A percentile compares a stretch with the other conserved stretches of the same genome.
phyloP scores from a whole-genome alignment of 2,888 invertebrate species.

The Conomelus anceps region DNA sequence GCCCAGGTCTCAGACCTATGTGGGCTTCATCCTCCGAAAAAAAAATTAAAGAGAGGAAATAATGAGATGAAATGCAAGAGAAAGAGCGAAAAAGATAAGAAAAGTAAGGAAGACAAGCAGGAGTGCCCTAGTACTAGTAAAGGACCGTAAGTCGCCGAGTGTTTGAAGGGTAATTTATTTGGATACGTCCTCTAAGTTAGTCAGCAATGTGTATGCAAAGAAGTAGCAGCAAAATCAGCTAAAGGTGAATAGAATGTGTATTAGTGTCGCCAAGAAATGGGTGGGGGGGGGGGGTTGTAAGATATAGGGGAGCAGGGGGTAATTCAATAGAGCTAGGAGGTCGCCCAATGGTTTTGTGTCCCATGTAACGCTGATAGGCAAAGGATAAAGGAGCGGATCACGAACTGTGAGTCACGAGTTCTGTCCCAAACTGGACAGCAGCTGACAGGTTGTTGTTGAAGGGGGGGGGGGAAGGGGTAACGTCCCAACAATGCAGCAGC shows the following conservation, averaged over 20 bases:
- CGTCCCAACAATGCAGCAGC: neutral
- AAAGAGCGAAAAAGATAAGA: neutral
- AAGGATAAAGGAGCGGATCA: neutral
- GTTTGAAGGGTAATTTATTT: neutral
- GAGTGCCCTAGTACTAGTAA: neutral
- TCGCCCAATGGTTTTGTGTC: neutral
- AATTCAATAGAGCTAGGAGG: neutral
- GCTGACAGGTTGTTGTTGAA: neutral
- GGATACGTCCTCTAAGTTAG: neutral
- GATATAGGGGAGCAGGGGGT: neutral
- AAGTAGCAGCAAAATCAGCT: neutral
- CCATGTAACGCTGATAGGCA: neutral
- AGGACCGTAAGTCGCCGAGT: neutral
- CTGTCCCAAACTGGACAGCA: neutral
- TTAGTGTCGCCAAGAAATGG: neutral
- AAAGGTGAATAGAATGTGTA: neutral
- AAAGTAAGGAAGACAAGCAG: neutral
- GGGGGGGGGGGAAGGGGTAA: neutral
- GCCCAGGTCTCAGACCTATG: neutral
- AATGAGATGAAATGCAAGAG: neutral
- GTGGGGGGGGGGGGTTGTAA: neutral
- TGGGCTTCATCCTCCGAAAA: neutral
- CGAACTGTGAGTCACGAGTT: neutral
- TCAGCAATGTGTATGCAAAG: neutral
- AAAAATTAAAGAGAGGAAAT: neutral